These are phyloP conservation scores for Manis crassicaudata DNA, from an alignment of 2,797 vertebrate species.

Conservation along the genomic window DNA sequence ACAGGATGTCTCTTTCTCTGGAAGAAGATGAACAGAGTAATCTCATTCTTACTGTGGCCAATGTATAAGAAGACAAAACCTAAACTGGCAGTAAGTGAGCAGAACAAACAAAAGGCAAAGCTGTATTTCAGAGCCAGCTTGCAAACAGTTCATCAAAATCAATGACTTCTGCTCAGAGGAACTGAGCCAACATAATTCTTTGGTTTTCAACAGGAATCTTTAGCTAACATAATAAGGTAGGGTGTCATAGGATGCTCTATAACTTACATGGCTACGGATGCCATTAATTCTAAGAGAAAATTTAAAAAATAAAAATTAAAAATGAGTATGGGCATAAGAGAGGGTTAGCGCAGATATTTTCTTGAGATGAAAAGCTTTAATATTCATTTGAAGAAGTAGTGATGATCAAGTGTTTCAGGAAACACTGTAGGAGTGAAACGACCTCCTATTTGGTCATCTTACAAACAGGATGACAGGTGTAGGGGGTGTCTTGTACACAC, in stretches of 20 bases:
- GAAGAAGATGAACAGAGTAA: neutral
- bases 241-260: neutral
- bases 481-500: rapidly evolving
- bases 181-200: neutral
- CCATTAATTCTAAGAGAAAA: neutral
- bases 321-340: neutral
- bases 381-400: neutral
- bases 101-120: neutral
- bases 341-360: neutral
- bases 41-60: neutral
- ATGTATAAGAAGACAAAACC: neutral
- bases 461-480: neutral
- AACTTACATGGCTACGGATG: neutral
- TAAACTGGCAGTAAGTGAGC: neutral
- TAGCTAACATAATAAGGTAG: neutral
- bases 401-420: neutral
- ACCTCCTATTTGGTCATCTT: neutral
- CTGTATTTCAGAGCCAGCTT: neutral
- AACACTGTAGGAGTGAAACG: neutral
- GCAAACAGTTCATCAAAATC: neutral
- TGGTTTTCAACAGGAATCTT: neutral
- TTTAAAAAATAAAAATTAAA: neutral
- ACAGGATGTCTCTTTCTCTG: neutral
- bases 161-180: neutral
- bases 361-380: neutral